Evolutionary conservation across 2,797 vertebrate species (phyloP), one percentile per base, ranked within the genome.

Genomic region (Crypturellus tataupa): DNA sequence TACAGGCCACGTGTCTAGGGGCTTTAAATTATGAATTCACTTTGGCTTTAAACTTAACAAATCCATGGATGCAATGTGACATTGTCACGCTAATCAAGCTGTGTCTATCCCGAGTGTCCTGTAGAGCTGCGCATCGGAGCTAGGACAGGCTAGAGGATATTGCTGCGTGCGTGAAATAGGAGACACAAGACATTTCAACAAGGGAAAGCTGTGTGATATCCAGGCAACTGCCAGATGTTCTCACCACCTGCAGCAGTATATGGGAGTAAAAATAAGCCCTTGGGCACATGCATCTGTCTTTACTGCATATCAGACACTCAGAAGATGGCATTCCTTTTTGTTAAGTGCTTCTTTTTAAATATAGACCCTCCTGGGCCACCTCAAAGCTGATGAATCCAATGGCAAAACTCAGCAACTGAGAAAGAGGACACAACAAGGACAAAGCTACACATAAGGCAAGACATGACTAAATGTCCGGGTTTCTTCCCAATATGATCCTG

Each of bases 321-420:
- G 78, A 88, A 81, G 33, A 44, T 35, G 4, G 21, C 64, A 87
- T 44, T 79, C 58, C 25, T 33, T 90, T 65, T 33, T 47, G n/a
- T 59, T 72, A 92, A 83, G 63, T n/a, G 39, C 19, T 65, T 80
- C 46, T 81, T 10, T 58, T 81, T 80, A 77, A 86, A 85, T 19
- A 58, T 80, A 49, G 60, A 35, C 31, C 31, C 18, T 79, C 16
- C 39, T 2, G 13, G 53, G 65, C n/a, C 40, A 51, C n/a, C 27
- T 16, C 25, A 85, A 78, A 94, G 59, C 46, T 80, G 55, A 27
- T 64, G 82, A 90, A 79, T n/a, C 44, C 60, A 90, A 47, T 11
- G 44, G 44, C 53, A 92, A 77, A 68, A 71, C n/a, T 69, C 1
- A 0, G 10, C 79, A 63, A 35, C 25, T 27, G 35, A 81, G 42